Conservation (phyloP, 2,888 invertebrate genomes). For the Nematopogon swammerdamellus region DNA sequence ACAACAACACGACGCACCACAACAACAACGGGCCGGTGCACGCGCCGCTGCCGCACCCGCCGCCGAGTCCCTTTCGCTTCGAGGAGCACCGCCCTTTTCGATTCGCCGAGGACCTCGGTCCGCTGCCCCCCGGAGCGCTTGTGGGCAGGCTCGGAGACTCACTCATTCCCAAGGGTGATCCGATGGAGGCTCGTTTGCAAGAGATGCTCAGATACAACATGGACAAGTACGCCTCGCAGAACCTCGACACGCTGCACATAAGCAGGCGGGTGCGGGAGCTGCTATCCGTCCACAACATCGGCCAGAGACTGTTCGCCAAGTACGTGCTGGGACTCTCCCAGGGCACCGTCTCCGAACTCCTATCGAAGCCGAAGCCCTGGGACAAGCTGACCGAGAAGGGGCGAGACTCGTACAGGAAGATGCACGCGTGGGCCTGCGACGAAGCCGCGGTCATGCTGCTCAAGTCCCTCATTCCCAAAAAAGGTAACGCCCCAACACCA, state of each 20-base stretch:
- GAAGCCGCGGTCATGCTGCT: constrained; percentile 95
- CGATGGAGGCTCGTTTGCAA: constrained; percentile 89
- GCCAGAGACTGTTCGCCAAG: constrained; percentile 97
- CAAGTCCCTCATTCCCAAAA: constrained; percentile 96
- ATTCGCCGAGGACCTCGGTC: constrained; percentile 79
- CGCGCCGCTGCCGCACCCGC: constrained; percentile 42
- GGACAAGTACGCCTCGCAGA: constrained; percentile 93
- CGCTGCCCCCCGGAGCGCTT: constrained; percentile 74
- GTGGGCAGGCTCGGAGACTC: constrained; percentile 85
- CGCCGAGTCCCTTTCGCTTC: constrained; percentile 70
- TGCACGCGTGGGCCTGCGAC: constrained; percentile 99
- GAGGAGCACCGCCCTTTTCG: constrained; percentile 80
- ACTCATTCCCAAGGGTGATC: constrained; percentile 87
- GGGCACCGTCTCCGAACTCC: constrained; percentile 96
- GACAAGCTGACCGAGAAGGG: constrained; percentile 99
- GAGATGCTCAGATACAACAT: constrained; percentile 94
- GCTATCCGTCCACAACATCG: constrained; percentile 95
- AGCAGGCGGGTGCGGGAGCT: constrained; percentile 90
- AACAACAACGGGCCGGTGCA: constrained; percentile 48
- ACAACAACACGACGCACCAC: constrained; percentile 55
- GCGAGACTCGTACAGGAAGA: constrained; percentile 97
- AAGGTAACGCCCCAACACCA: constrained; percentile 69
- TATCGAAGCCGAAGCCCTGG: constrained; percentile 99
- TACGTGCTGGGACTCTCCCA: constrained; percentile 96
- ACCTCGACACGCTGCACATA: constrained; percentile 92